Conservation (phyloP, 2,113 vertebrate species). For the Rhagologus leucostigma region DNA sequence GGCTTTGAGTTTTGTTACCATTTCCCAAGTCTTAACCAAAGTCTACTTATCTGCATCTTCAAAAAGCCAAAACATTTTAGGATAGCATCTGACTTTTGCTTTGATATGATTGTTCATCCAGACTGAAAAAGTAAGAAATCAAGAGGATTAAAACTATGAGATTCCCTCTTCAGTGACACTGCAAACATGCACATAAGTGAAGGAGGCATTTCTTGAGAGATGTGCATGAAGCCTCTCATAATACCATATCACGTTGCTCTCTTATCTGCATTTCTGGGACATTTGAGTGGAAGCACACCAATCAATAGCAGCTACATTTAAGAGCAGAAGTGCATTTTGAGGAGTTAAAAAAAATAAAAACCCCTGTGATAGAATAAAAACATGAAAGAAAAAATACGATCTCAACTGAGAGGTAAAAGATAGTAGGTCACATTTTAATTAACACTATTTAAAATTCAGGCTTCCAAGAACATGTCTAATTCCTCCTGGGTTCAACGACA, state of each 20-base stretch:
- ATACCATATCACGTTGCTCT: accelerated
- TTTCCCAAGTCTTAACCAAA: not conserved
- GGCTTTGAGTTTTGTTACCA: not conserved
- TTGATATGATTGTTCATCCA: not conserved
- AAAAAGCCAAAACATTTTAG: not conserved
- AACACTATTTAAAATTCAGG: not conserved
- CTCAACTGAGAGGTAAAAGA: not conserved
- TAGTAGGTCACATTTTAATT: not conserved
- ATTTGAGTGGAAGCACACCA: not conserved
- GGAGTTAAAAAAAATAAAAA: not conserved
- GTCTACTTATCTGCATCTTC: not conserved
- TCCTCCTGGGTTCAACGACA: not conserved
- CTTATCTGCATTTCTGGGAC: not conserved
- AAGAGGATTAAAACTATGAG: not conserved
- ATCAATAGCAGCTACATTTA: not conserved
- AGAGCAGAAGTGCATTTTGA: not conserved
- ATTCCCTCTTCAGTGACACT: not conserved
- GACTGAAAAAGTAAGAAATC: not conserved
- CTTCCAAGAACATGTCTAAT: not conserved
- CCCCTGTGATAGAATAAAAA: not conserved
- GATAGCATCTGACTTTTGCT: not conserved
- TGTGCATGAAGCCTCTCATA: not conserved
- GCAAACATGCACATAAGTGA: not conserved
- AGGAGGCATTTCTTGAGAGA: not conserved
- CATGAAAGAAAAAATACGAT: not conserved